Evolutionary conservation across 2,797 vertebrate species (phyloP), one percentile per base, ranked within the genome.

Genomic region (Poecilia wingei): DNA sequence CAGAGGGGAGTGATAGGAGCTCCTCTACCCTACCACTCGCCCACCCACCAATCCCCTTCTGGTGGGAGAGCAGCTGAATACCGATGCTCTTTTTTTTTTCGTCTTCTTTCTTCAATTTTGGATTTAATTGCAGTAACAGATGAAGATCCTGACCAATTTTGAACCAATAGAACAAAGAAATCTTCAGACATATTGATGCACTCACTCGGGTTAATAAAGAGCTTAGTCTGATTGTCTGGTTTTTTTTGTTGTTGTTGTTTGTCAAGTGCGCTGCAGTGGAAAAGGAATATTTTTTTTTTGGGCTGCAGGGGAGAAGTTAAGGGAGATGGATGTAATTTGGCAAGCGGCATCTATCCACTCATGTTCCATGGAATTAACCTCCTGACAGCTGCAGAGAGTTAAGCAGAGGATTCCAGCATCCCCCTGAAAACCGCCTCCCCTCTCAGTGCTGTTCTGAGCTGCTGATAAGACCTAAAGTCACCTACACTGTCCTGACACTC

Each of bases 1-100:
- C 47, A 33, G 72, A 80, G 80, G 90, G 91, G 88, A 91, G 88
- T 89, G 90, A 92, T 90, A 86, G 91, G 87, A 79, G 89, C 87
- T 75, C 81, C 86, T 79, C 83, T 33, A 81, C 57, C 80, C 88
- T 75, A 89, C 86, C 78, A 84, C 87, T 82, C 74, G 86, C 84
- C 82, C 77, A 86, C 86, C 85, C 86, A 87, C 85, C 79, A 77
- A 72, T 77, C 79, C 85, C 86, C 86, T 76, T 28, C 78, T 68
- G 75, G 82, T 80, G 78, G 76, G 76, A 66, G 74, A 80, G 77
- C 76, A 76, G 79, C 79, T 75, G 91, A 91, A 92, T 91, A 92
- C 80, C 88, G 86, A 92, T 92, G 78, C 79, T 43, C 76, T 77
- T 76, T 70, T 47, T n/a, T 73, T 66, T 69, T 76, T 77, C 31